A percentile compares a stretch with the other conserved stretches of the same genome.
phyloP scores from a whole-genome alignment of 2,797 vertebrate genomes.

The Ctenochaetus hawaiiensis region DNA sequence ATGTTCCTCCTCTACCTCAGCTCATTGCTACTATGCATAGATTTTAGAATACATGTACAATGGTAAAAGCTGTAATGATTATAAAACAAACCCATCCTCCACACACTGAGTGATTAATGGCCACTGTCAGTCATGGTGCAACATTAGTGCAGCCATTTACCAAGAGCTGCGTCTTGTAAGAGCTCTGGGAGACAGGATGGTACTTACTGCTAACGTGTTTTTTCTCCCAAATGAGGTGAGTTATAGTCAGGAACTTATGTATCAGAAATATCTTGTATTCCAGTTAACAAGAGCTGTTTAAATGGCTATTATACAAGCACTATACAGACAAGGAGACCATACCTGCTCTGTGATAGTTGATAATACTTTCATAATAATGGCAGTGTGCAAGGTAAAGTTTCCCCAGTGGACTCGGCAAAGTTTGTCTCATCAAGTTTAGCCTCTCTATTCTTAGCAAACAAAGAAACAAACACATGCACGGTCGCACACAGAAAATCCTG shows the following conservation, averaged over 20 bases:
- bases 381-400: conserved; percentile 39
- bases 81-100: conserved; percentile 72
- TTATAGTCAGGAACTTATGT: conserved; percentile 8
- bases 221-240: conserved; percentile 26
- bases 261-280: conserved; percentile 17
- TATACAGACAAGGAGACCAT: background rate
- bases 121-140: conserved; percentile 66
- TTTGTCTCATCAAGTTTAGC: conserved; percentile 51
- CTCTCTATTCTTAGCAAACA: conserved; percentile 36
- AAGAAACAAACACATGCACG: conserved; percentile 19
- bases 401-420: conserved; percentile 31
- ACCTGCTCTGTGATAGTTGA: conserved; percentile 12
- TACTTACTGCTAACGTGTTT: conserved; percentile 36
- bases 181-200: conserved; percentile 50
- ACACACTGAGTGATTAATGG: conserved; percentile 76
- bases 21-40: conserved; percentile 59
- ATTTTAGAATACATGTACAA: conserved; percentile 61
- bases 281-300: conserved; percentile 5
- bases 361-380: conserved; percentile 43
- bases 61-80: conserved; percentile 66
- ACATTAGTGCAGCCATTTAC: conserved; percentile 73
- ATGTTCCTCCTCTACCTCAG: conserved; percentile 46
- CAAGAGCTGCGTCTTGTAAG: conserved; percentile 40
- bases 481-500: conserved; percentile 27
- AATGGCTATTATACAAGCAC: background rate